Base-by-base conservation (phyloP, 1,140 invertebrate genomes). In the Paralvinella palmiformis region DNA sequence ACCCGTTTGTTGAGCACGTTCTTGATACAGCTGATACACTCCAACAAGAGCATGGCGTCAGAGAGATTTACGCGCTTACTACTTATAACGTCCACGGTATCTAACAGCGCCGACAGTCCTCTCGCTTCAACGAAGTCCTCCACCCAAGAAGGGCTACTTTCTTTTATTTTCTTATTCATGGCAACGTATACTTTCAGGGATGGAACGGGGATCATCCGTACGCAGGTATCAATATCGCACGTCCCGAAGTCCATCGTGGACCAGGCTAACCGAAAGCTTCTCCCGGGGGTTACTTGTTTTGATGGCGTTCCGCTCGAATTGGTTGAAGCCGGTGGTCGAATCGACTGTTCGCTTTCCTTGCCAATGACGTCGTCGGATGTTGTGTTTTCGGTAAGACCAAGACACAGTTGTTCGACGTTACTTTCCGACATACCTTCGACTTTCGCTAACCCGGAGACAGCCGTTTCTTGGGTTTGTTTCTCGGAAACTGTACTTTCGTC, bases 1-100 rank as follows among this genome's bases (percentile, higher is more conserved):
- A 78, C 73, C 62, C 75, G 75, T 0, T 81, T 83, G 69, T 84
- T 84, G 70, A 85, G 81, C 22, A 85, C 77, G 1, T 79, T 75
- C 59, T 79, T 76, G 57, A 85, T 68, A 61, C 82, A 83, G 3
- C 70, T 62, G 3, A 84, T 77, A 67, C 80, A 81, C 63, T 84
- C 81, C 32, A 84, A 66, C 65, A 83, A 75, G 15, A 81, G 63
- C 22, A 83, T 58, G n/a, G 80, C 80, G 41, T 81, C 80, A 7
- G 77, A 68, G 27, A 84, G 63, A 13, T 64, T 68, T 27, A 74
- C 73, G 1, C 71, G 67, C 45, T 66, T 66, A 15, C 72, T 67
- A 20, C 79, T 75, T 32, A 83, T 67, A 7, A 73, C 72, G 32
- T 81, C 77, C 61, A 85, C 71, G 24, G 74, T 75, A 59, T 81